Evolutionary conservation across 1,140 invertebrate genomes (phyloP), one percentile per base, ranked within the genome.

Genomic region (Euschistus heros): DNA sequence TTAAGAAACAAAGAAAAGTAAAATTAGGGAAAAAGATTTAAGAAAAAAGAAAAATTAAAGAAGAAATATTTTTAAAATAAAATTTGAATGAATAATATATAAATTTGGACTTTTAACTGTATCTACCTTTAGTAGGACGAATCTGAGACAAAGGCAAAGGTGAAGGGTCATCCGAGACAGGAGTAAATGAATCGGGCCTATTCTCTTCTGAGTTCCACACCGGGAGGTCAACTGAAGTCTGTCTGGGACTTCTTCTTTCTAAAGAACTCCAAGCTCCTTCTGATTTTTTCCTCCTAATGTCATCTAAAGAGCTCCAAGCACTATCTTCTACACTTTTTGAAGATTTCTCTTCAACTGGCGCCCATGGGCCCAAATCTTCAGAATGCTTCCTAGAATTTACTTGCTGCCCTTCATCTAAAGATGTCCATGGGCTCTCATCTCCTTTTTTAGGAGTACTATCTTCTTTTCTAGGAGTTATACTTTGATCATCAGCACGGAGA

Each of bases 401-500:
- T 18, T n/a, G 46, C 44, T 13, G 22, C 5, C 42, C 24, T 63
- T 27, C 24, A 18, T 37, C 59, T 18, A 20, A 37, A 7, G 30
- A n/a, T 14, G 54, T 63, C 62, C 20, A 57, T 17, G 54, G 54
- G 54, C 54, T 57, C 24, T 57, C 54, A 24, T 22, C 24, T 57
- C 54, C 54, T 27, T 57, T 57, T 26, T 26, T 57, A 24, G 54
- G 54, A 57, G 20, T 57, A 26, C 24, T 24, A 24, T 57, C 54
- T 26, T 57, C 54, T 57, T 57, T 57, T 17, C 54, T 57, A 15
- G 24, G 14, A 17, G 24, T 24, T 15, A 22, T 24, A 22, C 24
- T 22, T 17, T 4, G 18, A 24, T 63, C 46, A 30, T 63, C 62
- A 15, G 26, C 5, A 17, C 46, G 30, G 52, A 61, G 66, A 63